Conservation (phyloP, 1,140 invertebrate species). For the Tachypleus tridentatus region DNA sequence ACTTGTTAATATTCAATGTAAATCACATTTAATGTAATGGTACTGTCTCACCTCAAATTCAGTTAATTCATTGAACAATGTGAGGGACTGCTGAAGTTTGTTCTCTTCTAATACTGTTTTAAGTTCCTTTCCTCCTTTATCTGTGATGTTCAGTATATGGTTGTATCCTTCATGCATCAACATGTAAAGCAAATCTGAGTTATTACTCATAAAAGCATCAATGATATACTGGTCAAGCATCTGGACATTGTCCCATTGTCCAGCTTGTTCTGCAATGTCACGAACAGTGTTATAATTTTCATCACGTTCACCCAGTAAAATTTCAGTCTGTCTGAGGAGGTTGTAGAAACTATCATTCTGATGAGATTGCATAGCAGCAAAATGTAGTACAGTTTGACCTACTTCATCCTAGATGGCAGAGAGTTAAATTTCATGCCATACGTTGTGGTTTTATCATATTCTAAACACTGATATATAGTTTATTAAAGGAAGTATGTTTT, state of each 20-base stretch:
- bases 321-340: slow-evolving; percentile 58
- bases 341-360: slow-evolving; percentile 59
- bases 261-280: slow-evolving; percentile 66
- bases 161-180: slow-evolving; percentile 72
- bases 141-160: slow-evolving; percentile 65
- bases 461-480: too few species aligned
- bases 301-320: slow-evolving; percentile 58
- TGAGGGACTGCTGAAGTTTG: too few species aligned
- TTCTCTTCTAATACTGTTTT: too few species aligned
- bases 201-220: slow-evolving; percentile 16
- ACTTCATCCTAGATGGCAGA: slow-evolving; percentile 54
- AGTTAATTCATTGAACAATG: too few species aligned
- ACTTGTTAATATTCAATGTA: too few species aligned
- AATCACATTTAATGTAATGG: too few species aligned
- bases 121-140: too few species aligned
- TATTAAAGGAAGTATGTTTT: too few species aligned
- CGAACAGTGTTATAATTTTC: slow-evolving; percentile 68
- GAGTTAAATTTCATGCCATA: too few species aligned
- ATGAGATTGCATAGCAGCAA: slow-evolving; percentile 63
- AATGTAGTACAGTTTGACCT: slow-evolving; percentile 77
- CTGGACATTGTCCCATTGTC: slow-evolving; percentile 60
- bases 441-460: too few species aligned
- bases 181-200: slow-evolving; percentile 37
- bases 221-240: slow-evolving; percentile 51
- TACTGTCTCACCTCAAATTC: too few species aligned